Conservation (phyloP, 2,113 vertebrate genomes). For the Heliornis fulica region DNA sequence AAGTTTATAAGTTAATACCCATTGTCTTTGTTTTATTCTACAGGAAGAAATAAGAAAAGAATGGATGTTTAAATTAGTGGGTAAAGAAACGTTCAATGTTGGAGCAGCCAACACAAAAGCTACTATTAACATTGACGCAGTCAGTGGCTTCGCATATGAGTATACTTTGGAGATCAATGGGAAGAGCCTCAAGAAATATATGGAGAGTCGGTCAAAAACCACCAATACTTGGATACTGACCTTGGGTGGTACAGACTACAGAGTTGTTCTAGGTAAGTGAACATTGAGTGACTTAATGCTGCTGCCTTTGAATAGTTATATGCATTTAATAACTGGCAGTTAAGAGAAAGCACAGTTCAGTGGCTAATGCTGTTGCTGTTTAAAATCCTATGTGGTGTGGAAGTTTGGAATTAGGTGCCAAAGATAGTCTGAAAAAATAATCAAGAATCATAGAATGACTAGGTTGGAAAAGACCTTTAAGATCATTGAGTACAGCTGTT, state of each 20-base stretch:
- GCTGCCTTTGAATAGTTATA: background rate
- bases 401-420: background rate
- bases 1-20: background rate
- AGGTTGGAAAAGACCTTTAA: too few relatives aligned
- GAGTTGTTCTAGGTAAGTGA: slow-evolving; percentile 91
- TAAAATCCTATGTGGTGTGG: background rate
- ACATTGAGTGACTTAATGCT: background rate
- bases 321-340: background rate
- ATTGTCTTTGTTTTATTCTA: background rate
- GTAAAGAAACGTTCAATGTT: slow-evolving; percentile 93
- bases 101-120: slow-evolving; percentile 89
- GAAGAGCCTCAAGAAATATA: slow-evolving; percentile 94
- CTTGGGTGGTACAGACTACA: slow-evolving; percentile 86
- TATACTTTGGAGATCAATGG: slow-evolving; percentile 97
- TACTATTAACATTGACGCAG: slow-evolving; percentile 94
- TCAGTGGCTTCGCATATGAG: slow-evolving; percentile 94
- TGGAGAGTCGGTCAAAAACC: slow-evolving; percentile 95
- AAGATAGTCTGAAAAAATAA: background rate
- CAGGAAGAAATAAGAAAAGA: slow-evolving; percentile 92
- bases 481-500: too few relatives aligned
- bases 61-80: slow-evolving; percentile 99
- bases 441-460: too few relatives aligned
- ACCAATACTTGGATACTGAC: slow-evolving; percentile 93
- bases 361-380: background rate
- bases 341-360: background rate